Evolutionary conservation across 2,888 invertebrate genomes (phyloP), one percentile per base, ranked within the genome.

Genomic region (Elmis aenea): DNA sequence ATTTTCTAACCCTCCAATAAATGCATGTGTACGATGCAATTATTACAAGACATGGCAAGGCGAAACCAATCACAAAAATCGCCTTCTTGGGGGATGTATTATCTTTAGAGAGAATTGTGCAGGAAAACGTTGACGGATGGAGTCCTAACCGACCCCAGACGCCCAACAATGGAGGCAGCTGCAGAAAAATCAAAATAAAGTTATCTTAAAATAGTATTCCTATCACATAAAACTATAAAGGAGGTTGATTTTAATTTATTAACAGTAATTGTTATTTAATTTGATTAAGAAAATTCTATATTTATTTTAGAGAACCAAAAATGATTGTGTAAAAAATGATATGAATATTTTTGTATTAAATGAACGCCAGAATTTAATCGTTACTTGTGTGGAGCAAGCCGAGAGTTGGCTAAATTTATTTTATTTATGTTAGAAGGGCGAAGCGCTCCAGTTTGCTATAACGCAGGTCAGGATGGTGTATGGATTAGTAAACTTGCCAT

Each of bases 11-110:
- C 35, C 80, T 78, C 73, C 83, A 81, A 63, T 85, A 90, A 48
- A 92, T 92, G 68, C 88, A 87, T 3, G 85, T 78, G 68, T 92
- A 92, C 10, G 87, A 89, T 29, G 83, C 75, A 30, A 88, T 83
- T 55, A 92, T 92, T 21, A 88, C 86, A 13, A 85, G 62, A 56
- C 90, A 90, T 0, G 93, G 93, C 13, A 92, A 67, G 4, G 85
- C 76, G 61, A 92, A 89, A 1, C 87, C 90, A 51, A 90, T 74
- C 9, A 85, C 72, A 70, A 91, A 91, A 0, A 91, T 72, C 35
- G 83, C 77, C 62, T 88, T 90, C 69, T 90, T 89, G 2, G 90
- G 90, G 1, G 89, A 90, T 45, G 67, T 73, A 22, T 83, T 85
- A 58, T 85, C 73, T 58, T 86, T 83, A 45, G 77, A 76, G 28